Evolutionary conservation across 2,113 vertebrate genomes (phyloP), one percentile per base, ranked within the genome.

Genomic region (Hepsetus odoe): DNA sequence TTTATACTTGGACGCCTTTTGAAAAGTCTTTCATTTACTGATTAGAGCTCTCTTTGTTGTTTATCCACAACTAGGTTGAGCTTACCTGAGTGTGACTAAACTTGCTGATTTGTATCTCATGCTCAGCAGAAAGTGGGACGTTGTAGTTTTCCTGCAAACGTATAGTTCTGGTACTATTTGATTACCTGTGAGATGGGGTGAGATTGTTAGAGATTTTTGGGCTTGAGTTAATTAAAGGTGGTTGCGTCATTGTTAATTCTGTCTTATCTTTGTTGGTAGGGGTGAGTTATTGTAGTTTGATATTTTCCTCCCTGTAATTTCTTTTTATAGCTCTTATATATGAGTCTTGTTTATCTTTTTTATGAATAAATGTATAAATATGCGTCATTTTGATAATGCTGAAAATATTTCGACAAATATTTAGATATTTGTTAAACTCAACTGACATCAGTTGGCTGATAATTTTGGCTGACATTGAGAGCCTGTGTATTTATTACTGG

Each of bases 21-120:
- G 30, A 30, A 35, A 33, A 62, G 30, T 18, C 59, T 18, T 62
- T 62, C 30, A 20, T 61, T 33, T 28, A 30, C 18, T 3, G 5
- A 33, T 35, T 20, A 35, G 20, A n/a, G 14, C 18, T 51, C 5
- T 51, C 10, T 13, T 51, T n/a, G 6, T 33, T 62, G 30, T 16
- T n/a, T n/a, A n/a, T 62, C 59, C 30, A 33, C 14, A 35, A 16
- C 30, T 33, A 62, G 59, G 14, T 16, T 18, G 13, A 62, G 32
- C 59, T 59, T 30, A 59, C 28, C 56, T 32, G 14, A n/a, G n/a
- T 26, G 20, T 8, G 33, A 9, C 28, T 32, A 18, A 61, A 61
- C 58, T 61, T 18, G 58, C 58, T 62, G 59, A 62, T 62, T 62
- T 18, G 20, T 62, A 18, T 62, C 30, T 62, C 59, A n/a, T n/a